These are phyloP conservation scores for Phacellophora camtschatica DNA, from an alignment of 30 jellyfish, hydroid and myxozoan genomes.

Conservation along the genomic window DNA sequence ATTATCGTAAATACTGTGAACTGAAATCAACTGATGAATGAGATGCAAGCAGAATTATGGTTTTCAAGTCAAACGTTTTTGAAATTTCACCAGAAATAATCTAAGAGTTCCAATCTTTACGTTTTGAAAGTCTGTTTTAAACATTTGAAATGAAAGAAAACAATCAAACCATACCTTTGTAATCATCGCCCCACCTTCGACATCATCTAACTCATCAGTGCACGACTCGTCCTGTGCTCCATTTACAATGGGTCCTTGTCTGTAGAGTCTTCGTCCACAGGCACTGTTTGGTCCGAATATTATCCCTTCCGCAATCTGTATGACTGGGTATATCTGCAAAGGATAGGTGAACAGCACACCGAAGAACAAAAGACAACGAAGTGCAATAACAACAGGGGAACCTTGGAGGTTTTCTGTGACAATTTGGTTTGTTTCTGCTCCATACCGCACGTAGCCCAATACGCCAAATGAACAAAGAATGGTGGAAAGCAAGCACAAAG, in stretches of 20 bases:
- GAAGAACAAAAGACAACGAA: constrained; percentile 79
- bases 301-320: constrained; percentile 74
- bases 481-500: constrained; percentile 67
- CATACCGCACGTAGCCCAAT: constrained; percentile 86
- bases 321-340: constrained; percentile 92
- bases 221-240: constrained; percentile 18
- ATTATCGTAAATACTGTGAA: too few relatives aligned
- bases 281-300: constrained; percentile 48
- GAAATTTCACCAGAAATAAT: too few relatives aligned
- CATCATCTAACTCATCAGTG: background rate
- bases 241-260: constrained; percentile 12
- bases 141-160: too few relatives aligned
- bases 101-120: too few relatives aligned
- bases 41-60: too few relatives aligned
- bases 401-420: constrained; percentile 83
- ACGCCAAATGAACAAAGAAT: constrained; percentile 90
- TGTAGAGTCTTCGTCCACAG: constrained; percentile 10
- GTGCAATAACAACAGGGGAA: constrained; percentile 63
- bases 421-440: constrained; percentile 88
- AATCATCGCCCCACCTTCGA: background rate
- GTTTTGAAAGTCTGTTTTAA: too few relatives aligned
- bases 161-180: background rate
- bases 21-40: too few relatives aligned
- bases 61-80: too few relatives aligned
- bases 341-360: constrained; percentile 98